Conservation (phyloP, 1,140 invertebrate genomes). For the Leptinotarsa texana region DNA sequence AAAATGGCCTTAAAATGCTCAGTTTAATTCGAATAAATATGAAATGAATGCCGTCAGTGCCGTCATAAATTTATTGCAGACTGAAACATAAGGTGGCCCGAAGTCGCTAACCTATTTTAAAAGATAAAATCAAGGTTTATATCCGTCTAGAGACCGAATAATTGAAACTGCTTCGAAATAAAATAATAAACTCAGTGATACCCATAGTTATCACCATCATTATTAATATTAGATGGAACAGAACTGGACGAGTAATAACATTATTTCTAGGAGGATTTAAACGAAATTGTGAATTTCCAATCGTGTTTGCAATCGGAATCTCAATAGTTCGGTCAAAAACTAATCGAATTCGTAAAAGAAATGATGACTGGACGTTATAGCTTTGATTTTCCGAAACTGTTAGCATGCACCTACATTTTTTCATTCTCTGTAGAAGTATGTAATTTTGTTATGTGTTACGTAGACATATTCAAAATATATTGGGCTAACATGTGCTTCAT, state of each 20-base stretch:
- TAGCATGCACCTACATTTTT: slow-evolving; percentile 43
- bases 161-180: neutral
- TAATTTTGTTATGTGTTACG: neutral
- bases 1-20: slow-evolving; percentile 49
- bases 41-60: slow-evolving; percentile 38
- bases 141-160: neutral
- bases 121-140: neutral
- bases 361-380: neutral
- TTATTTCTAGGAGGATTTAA: neutral
- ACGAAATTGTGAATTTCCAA: neutral
- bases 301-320: neutral
- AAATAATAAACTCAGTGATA: neutral
- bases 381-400: neutral
- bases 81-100: slow-evolving; percentile 43
- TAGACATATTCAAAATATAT: too few relatives aligned
- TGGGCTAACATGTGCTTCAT: too few relatives aligned
- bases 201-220: neutral
- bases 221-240: neutral
- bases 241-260: neutral
- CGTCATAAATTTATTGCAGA: slow-evolving; percentile 25
- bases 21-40: slow-evolving; percentile 40
- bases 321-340: neutral
- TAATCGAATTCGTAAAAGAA: neutral
- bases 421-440: neutral
- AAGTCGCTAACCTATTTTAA: slow-evolving; percentile 9